Evolutionary conservation across 2,797 vertebrate species (phyloP), one percentile per base, ranked within the genome.

Genomic region (Macroramphosus scolopax): DNA sequence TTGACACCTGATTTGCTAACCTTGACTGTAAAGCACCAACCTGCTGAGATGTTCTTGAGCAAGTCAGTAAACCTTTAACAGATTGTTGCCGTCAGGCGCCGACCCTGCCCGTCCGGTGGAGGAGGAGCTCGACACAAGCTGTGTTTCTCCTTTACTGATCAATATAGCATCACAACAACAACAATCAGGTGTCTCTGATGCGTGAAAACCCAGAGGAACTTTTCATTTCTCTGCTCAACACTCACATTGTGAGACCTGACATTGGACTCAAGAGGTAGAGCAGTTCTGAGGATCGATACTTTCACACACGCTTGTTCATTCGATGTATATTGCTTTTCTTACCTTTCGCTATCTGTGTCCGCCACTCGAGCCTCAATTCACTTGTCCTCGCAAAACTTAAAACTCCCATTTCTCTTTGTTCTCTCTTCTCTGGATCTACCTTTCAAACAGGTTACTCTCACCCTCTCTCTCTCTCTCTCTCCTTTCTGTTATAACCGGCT

Each of bases 31-130:
- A 36, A 47, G 39, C 8, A 8, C 42, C 52, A 45, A 34, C 25
- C 46, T 53, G 42, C 37, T 58, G 40, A 64, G 61, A 67, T 66
- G 78, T 75, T 73, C 56, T 72, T 82, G 77, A 79, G 72, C 72
- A 80, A 81, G 52, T 55, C 45, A 30, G 33, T 25, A 58, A 46
- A 60, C 55, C 38, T 65, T 59, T 61, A 60, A 61, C 54, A 36
- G 48, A 17, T 31, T 31, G 50, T 54, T 48, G 58, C 60, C 50
- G 59, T 26, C 51, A 42, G 6, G 34, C 3, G 17, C 40, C 61
- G 60, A 75, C 67, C 64, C 51, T 42, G 43, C 55, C 73, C 74
- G 63, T 46, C 33, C 44, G 16, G 34, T n/a, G 37, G 42, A 30
- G 17, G 45, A 17, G 38, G 24, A 31, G 8, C 15, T 10, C 42